These are phyloP conservation scores for Drymodes brunneopygia DNA, from an alignment of 2,113 vertebrate species.

Conservation along the genomic window DNA sequence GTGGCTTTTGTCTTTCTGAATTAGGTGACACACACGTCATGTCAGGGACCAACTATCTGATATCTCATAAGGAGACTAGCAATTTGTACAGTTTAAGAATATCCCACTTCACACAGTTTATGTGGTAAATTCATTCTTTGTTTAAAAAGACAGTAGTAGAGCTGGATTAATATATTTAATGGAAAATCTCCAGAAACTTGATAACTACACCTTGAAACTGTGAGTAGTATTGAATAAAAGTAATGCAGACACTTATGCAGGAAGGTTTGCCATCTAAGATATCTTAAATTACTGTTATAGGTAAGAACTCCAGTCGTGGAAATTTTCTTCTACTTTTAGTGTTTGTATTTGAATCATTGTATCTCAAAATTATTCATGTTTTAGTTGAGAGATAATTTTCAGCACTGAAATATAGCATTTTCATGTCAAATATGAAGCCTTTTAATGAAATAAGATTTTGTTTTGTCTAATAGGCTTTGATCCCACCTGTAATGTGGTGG, in stretches of 20 bases:
- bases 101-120: not conserved
- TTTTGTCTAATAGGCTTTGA: not conserved
- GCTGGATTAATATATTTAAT: not conserved
- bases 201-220: conserved; percentile 79
- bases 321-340: not conserved
- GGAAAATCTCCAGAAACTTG: conserved; percentile 75
- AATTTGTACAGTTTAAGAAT: not conserved
- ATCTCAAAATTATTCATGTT: not conserved
- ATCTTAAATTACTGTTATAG: conserved; percentile 79
- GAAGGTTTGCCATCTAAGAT: conserved; percentile 72
- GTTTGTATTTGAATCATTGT: not conserved
- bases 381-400: not conserved
- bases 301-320: conserved; percentile 60
- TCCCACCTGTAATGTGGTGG: not conserved
- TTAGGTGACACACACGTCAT: not conserved
- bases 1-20: not conserved
- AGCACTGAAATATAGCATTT: not conserved
- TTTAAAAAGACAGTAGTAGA: not conserved
- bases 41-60: not conserved
- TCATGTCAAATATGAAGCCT: not conserved
- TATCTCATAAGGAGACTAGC: not conserved
- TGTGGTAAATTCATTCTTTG: not conserved
- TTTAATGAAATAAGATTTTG: not conserved
- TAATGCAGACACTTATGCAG: conserved; percentile 69
- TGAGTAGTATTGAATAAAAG: conserved; percentile 77